phyloP scores from a whole-genome alignment of 2,797 vertebrate species.

The Argentina silus region DNA sequence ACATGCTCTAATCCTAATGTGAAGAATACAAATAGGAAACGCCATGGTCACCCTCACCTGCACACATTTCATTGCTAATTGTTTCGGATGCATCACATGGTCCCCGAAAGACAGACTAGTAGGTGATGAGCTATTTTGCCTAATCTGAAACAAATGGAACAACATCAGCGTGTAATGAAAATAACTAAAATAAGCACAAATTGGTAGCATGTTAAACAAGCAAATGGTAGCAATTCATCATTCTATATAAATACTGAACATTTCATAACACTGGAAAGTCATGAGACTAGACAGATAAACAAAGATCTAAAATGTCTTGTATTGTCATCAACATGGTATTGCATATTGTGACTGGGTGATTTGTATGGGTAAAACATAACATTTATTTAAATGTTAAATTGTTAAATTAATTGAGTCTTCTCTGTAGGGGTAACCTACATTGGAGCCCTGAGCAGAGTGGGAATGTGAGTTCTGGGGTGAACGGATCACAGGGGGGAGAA shows the following conservation, averaged over 20 bases:
- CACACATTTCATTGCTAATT: conserved; percentile 92
- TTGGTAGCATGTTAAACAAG: too few species aligned
- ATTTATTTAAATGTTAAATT: background rate
- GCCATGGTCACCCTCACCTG: conserved; percentile 80
- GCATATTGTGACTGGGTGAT: too few species aligned
- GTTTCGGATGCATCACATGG: conserved; percentile 93
- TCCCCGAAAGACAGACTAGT: conserved; percentile 95
- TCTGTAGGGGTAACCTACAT: conserved; percentile 80
- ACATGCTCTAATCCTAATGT: conserved; percentile 7
- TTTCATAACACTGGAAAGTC: too few species aligned
- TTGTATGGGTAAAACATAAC: too few species aligned
- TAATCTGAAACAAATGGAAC: conserved; percentile 77
- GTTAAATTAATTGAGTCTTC: background rate
- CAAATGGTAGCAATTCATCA: too few species aligned
- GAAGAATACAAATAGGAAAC: background rate
- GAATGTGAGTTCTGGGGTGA: conserved; percentile 98
- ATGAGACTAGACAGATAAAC: too few species aligned
- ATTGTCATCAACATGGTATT: conserved; percentile 5
- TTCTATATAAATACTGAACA: too few species aligned
- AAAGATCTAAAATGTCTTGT: background rate
- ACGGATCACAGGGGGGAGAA: conserved; percentile 89
- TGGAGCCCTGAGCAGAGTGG: conserved; percentile 93
- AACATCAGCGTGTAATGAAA: too few species aligned
- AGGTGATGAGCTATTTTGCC: conserved; percentile 97
- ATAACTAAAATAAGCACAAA: too few species aligned